A percentile compares a stretch with the other conserved stretches of the same genome.
Conservation (phyloP, 1,140 invertebrate species). For the Triops longicaudatus region DNA sequence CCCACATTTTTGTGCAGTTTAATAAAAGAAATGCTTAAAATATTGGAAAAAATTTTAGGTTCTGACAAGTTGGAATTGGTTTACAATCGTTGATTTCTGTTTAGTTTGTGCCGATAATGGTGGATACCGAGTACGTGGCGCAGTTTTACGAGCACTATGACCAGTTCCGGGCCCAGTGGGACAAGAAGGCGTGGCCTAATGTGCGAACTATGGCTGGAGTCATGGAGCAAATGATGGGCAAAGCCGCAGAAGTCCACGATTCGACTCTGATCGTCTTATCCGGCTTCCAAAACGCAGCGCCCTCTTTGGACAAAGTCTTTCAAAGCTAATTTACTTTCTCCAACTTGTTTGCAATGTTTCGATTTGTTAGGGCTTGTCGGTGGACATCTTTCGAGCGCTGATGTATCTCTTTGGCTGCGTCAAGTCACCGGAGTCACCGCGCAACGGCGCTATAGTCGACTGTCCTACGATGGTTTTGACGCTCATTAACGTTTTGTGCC, state of each 20-base stretch:
- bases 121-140: background rate
- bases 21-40: too few relatives aligned
- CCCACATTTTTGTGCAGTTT: background rate
- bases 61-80: too few relatives aligned
- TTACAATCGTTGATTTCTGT: background rate
- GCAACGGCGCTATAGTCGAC: background rate
- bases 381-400: background rate
- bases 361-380: background rate
- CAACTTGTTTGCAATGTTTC: background rate
- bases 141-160: background rate
- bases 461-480: constrained; percentile 8
- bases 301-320: background rate
- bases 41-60: too few relatives aligned
- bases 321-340: too few relatives aligned
- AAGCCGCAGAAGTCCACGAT: background rate
- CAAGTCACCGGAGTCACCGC: background rate
- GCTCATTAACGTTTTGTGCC: constrained; percentile 20
- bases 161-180: background rate
- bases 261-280: background rate
- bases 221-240: background rate
- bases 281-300: background rate
- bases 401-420: constrained; percentile 6
- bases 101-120: background rate
- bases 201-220: background rate
- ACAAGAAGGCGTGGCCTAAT: constrained; percentile 11